Base-by-base conservation (phyloP, 2,113 vertebrate species). In the Malurus melanocephalus region DNA sequence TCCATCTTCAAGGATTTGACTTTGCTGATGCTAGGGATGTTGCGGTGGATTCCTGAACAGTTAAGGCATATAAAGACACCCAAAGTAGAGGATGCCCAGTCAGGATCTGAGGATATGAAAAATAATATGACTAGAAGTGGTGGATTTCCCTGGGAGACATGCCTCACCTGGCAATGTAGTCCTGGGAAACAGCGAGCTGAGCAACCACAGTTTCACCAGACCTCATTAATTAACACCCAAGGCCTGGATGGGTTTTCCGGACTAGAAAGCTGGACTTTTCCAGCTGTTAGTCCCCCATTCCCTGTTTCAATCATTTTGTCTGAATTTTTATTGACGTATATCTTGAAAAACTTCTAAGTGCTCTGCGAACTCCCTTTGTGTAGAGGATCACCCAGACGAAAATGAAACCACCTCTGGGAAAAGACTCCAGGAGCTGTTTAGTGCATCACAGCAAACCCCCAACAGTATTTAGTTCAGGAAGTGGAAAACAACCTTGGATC, bases 51-150 rank as follows among this genome's bases (percentile, higher is more conserved):
- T 72, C 96, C 97, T 12, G 98, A 98, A 91, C 98, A 99, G 89
- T 93, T 97, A 51, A 98, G 97, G 89, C 98, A 99, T 94, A 99
- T 93, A 85, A 99, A 98, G 89, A 98, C 95, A 56, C 98, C 98
- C 90, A 99, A 95, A n/a, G 98, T 98, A 88, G 97, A 98, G 11
- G 98, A 99, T 11, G 98, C 98, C 98, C 98, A 98, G 56, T 98
- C 96, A 12, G 98, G 98, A 85, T 97, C 98, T 98, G 93, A 62
- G 85, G 35, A 53, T 78, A 85, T 45, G 74, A 87, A 81, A 66
- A 64, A 38, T 21, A n/a, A 22, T 77, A 35, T 74, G 42, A 65
- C n/a, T 45, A 43, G 38, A 83, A 60, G 28, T 9, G 19, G 33
- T 21, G 42, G 80, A 55, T 56, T 69, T 23, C n/a, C 45, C 53